phyloP scores from a whole-genome alignment of 37 sponge, comb jelly and placozoan species.

The Haliclona indistincta region DNA sequence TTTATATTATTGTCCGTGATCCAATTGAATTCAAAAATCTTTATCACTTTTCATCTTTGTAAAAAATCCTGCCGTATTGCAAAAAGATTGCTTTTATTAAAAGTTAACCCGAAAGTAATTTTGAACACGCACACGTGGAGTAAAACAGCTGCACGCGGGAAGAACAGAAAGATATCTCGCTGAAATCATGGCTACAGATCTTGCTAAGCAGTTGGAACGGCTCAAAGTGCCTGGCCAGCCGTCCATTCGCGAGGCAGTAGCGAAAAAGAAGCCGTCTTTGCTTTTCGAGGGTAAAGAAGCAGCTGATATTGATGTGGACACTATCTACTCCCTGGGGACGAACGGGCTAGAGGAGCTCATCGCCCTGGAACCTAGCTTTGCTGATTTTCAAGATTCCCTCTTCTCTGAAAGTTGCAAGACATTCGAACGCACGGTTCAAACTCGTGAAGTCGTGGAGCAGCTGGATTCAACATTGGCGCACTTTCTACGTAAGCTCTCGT shows the following conservation, averaged over 20 bases:
- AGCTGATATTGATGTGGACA: conserved; percentile 60
- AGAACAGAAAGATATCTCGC: too few species aligned
- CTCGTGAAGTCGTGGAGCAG: conserved; percentile 39
- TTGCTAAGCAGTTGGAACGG: conserved; percentile 72
- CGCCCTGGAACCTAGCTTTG: conserved; percentile 57
- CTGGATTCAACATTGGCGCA: conserved; percentile 55
- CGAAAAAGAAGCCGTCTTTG: conserved; percentile 61
- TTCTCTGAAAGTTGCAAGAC: conserved; percentile 70
- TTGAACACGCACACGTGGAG: too few species aligned
- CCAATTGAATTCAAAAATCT: too few species aligned
- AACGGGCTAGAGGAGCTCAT: conserved; percentile 94
- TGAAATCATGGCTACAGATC: conserved; percentile 52
- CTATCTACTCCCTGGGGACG: conserved; percentile 54
- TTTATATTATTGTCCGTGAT: too few species aligned
- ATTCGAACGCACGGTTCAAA: conserved; percentile 68
- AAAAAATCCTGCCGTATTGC: too few species aligned
- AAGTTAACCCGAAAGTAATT: too few species aligned
- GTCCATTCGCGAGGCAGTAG: conserved; percentile 40
- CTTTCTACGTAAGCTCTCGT: conserved; percentile 76
- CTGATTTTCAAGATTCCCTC: conserved; percentile 61
- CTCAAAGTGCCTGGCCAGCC: conserved; percentile 77
- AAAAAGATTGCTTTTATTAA: too few species aligned
- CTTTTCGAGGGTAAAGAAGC: conserved; percentile 72
- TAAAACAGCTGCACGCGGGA: too few species aligned
- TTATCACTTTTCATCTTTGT: too few species aligned